phyloP scores from a whole-genome alignment of 2,888 invertebrate genomes.

The Amiota communis region DNA sequence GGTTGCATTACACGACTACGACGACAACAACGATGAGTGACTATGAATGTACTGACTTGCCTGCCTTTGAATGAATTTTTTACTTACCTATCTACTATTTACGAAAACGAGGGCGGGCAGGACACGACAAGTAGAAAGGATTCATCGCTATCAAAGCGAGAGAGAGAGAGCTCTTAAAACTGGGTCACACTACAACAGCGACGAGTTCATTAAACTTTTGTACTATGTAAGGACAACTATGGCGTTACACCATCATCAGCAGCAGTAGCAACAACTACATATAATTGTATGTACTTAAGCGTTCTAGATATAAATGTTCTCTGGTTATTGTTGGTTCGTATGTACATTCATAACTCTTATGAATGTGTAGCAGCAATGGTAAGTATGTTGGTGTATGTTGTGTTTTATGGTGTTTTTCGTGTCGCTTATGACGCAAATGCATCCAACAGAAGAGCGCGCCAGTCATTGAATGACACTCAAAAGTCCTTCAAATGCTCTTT shows the following conservation, averaged over 20 bases:
- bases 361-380: neutral
- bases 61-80: no score
- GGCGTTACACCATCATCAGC: conserved; percentile 26
- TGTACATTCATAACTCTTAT: neutral
- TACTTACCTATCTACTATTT: no score
- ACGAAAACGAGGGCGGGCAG: neutral
- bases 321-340: neutral
- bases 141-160: conserved; percentile 32
- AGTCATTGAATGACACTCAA: conserved; percentile 26
- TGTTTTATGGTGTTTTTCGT: conserved; percentile 6
- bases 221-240: conserved; percentile 55
- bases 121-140: neutral
- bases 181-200: conserved; percentile 50
- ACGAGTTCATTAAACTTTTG: conserved; percentile 55
- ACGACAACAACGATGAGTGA: conserved; percentile 26
- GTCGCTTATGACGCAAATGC: conserved; percentile 45
- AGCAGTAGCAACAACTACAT: no score
- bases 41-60: neutral
- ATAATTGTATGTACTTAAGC: no score
- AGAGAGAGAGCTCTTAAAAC: conserved; percentile 34
- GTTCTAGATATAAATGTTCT: no score
- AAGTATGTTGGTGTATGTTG: neutral
- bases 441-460: neutral
- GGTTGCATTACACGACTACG: conserved; percentile 9
- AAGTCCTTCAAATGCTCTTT: conserved; percentile 27